A percentile compares a stretch with the other conserved stretches of the same genome.
Conservation (phyloP, 2,113 vertebrate species). For the Archilochus colubris region DNA sequence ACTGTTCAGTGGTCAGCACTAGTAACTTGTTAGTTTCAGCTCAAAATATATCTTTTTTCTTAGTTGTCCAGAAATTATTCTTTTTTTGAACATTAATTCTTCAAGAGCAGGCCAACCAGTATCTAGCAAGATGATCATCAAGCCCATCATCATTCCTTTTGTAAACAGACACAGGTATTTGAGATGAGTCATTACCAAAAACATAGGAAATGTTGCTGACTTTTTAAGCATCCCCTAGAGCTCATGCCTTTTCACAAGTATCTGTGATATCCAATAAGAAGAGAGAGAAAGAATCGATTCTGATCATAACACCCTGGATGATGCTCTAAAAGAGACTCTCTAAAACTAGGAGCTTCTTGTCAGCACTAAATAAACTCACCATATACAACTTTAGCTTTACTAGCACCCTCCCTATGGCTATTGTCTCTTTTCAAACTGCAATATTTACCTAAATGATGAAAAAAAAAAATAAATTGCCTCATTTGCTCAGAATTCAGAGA, state of each 20-base stretch:
- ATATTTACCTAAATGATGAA: not conserved
- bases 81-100: not conserved
- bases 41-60: not conserved
- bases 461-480: not conserved
- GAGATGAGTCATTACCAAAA: not conserved
- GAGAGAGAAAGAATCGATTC: not conserved
- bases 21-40: not conserved
- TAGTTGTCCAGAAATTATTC: not conserved
- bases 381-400: not conserved
- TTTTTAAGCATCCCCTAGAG: not conserved
- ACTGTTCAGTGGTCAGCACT: not conserved
- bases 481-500: constrained; percentile 1
- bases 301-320: not conserved
- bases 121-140: not conserved
- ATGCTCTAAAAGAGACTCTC: not conserved
- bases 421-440: not conserved
- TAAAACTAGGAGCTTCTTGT: not conserved
- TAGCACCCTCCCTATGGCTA: not conserved
- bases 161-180: not conserved
- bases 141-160: not conserved
- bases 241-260: not conserved
- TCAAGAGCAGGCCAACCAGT: not conserved
- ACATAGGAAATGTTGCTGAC: not conserved
- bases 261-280: not conserved
- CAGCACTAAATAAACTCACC: not conserved